Evolutionary conservation across 1,140 invertebrate species (phyloP).

Genomic region (Lepidotrigona ventralis): DNA sequence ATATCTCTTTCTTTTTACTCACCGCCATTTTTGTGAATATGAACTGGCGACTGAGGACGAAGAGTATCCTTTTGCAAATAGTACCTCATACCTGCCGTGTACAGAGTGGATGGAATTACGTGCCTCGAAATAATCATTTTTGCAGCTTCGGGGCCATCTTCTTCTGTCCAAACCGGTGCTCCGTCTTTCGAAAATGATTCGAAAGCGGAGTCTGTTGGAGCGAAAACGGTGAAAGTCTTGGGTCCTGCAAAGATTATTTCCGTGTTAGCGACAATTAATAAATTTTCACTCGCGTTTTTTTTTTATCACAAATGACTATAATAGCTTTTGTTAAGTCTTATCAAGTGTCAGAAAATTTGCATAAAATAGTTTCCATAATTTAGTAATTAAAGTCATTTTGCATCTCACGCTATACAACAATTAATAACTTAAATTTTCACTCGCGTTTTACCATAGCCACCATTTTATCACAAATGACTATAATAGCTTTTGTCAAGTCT

Average conservation of each 20-base stretch:
- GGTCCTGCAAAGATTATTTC: conserved; percentile 79
- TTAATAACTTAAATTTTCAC: neutral
- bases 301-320: too few species aligned
- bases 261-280: neutral
- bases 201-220: conserved; percentile 91
- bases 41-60: conserved; percentile 82
- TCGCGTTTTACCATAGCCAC: too few species aligned
- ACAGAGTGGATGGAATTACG: conserved; percentile 87
- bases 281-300: too few species aligned
- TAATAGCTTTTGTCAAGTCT: neutral
- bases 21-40: conserved; percentile 89
- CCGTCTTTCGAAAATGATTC: conserved; percentile 73
- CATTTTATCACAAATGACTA: neutral
- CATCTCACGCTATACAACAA: too few species aligned
- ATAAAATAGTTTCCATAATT: too few species aligned
- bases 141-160: conserved; percentile 82
- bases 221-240: conserved; percentile 92
- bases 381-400: too few species aligned
- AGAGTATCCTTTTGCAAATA: conserved; percentile 90
- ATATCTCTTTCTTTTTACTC: conserved; percentile 61
- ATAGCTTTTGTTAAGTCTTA: too few species aligned
- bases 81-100: conserved; percentile 91
- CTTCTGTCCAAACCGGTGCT: conserved; percentile 81
- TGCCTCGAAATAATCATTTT: conserved; percentile 89
- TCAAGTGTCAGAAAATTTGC: too few species aligned